phyloP scores from a whole-genome alignment of 2,888 invertebrate genomes.

The Campaea margaritaria region DNA sequence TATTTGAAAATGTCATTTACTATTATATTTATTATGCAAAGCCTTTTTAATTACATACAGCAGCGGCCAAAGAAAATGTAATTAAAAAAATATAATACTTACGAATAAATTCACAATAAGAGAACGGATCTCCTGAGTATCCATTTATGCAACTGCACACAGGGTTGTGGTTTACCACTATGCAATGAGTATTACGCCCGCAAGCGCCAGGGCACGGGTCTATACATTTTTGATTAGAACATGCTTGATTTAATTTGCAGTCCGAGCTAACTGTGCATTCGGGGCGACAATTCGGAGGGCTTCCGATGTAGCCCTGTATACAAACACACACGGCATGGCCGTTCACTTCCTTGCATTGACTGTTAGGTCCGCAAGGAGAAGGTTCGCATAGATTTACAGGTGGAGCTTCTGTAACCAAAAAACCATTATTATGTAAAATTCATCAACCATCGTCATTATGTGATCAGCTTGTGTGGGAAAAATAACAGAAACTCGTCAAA shows the following conservation, averaged over 20 bases:
- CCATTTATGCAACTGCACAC: slow-evolving; percentile 87
- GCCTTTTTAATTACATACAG: no score
- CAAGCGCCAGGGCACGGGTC: slow-evolving; percentile 92
- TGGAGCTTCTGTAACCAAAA: slow-evolving; percentile 57
- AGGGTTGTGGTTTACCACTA: slow-evolving; percentile 88
- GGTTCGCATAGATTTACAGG: slow-evolving; percentile 69
- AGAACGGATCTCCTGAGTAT: slow-evolving; percentile 91
- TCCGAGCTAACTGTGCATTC: slow-evolving; percentile 92
- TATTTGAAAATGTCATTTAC: no score
- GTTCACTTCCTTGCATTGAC: slow-evolving; percentile 88
- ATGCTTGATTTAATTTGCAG: slow-evolving; percentile 88
- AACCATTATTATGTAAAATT: not conserved
- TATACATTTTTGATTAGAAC: slow-evolving; percentile 90
- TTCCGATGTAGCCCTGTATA: slow-evolving; percentile 87
- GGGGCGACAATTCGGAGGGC: slow-evolving; percentile 90
- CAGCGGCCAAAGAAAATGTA: no score
- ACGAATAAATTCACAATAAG: slow-evolving; percentile 84
- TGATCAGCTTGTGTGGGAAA: no score
- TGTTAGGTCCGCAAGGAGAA: slow-evolving; percentile 89
- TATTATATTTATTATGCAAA: no score
- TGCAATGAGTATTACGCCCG: slow-evolving; percentile 86
- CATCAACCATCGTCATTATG: not conserved
- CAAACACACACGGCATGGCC: slow-evolving; percentile 90
- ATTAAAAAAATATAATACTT: slow-evolving; percentile 49
- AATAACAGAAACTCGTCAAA: not conserved